Evolutionary conservation across 1,140 invertebrate genomes (phyloP).

Genomic region (Bradynema listronoti): DNA sequence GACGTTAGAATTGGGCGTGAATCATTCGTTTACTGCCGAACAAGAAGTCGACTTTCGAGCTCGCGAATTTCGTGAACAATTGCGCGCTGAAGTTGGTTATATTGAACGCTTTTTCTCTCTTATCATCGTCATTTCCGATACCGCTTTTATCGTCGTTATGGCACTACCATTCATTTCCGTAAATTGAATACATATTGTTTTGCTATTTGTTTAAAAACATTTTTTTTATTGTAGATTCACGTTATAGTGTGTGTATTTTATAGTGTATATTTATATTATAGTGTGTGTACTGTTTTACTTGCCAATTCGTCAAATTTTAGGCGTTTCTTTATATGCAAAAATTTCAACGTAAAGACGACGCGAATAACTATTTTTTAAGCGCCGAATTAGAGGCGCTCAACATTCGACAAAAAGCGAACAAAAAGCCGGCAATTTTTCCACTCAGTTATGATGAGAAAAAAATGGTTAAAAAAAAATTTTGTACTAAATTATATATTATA

Average conservation of each 20-base stretch:
- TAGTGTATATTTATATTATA: no score
- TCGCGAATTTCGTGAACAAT: conserved; percentile 7
- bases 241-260: neutral
- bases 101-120: conserved; percentile 21
- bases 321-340: conserved; percentile 27
- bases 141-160: conserved; percentile 13
- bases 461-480: no score
- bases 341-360: conserved; percentile 17
- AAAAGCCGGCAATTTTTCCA: conserved; percentile 22
- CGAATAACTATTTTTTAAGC: conserved; percentile 32
- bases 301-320: conserved; percentile 12
- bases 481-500: no score
- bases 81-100: conserved; percentile 22
- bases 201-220: no score
- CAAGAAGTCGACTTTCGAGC: conserved; percentile 10
- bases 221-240: no score
- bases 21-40: conserved; percentile 12
- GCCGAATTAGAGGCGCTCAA: conserved; percentile 28
- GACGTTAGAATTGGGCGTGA: conserved; percentile 19
- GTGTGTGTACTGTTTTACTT: no score
- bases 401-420: conserved; percentile 3
- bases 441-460: conserved; percentile 21
- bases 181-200: no score
- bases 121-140: conserved; percentile 6
- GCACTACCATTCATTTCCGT: conserved; percentile 19